Conservation (phyloP, 2,113 vertebrate species). For the Mohoua ochrocephala region DNA sequence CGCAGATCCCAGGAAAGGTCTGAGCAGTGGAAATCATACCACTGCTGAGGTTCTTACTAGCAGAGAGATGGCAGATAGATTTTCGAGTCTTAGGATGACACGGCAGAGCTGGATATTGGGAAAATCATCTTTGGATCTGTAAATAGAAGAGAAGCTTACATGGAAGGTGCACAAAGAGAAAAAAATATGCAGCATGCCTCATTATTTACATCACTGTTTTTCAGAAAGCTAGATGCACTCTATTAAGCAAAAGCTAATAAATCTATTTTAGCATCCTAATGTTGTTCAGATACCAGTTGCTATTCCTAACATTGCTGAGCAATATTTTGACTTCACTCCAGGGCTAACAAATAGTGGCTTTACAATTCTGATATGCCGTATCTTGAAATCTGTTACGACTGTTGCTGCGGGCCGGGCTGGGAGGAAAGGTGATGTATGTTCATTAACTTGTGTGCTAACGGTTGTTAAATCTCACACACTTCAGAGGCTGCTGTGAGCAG, state of each 20-base stretch:
- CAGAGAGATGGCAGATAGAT: neutral
- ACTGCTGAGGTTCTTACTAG: neutral
- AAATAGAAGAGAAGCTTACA: neutral
- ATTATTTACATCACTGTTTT: neutral
- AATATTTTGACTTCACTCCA: constrained; percentile 24
- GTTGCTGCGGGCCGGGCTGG: neutral
- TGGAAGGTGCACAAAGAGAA: neutral
- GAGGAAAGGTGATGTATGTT: neutral
- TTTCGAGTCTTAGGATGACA: neutral
- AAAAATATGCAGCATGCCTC: neutral
- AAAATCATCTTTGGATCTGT: neutral
- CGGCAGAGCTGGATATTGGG: neutral
- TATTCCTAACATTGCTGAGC: constrained; percentile 29
- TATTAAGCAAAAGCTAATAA: neutral
- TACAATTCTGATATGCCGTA: neutral
- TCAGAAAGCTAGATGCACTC: neutral
- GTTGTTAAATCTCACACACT: neutral
- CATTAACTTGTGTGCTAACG: neutral
- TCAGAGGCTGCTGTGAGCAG: neutral
- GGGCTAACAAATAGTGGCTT: constrained; percentile 1
- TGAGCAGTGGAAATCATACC: neutral
- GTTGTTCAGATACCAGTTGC: neutral
- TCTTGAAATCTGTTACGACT: constrained; percentile 26
- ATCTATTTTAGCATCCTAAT: neutral
- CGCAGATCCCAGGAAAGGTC: neutral